Conservation (phyloP, 2,113 vertebrate species). For the Myodes glareolus region DNA sequence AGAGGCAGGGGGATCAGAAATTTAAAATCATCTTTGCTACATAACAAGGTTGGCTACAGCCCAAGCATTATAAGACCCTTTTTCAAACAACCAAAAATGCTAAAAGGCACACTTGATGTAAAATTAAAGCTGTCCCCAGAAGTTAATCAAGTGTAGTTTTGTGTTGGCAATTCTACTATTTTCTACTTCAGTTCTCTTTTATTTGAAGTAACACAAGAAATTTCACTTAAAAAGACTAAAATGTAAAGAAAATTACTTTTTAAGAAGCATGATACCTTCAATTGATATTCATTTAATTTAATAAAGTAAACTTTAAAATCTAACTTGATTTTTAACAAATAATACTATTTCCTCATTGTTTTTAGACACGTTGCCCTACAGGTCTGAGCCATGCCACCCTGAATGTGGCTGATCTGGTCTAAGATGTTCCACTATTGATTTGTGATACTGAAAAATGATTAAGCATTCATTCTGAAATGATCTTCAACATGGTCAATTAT, state of each 20-base stretch:
- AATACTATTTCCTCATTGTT: not conserved
- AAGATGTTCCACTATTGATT: not conserved
- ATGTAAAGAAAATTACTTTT: constrained; percentile 39
- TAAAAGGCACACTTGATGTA: not conserved
- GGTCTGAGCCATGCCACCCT: not conserved
- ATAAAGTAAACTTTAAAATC: constrained; percentile 13
- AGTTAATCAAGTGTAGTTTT: constrained; percentile 9
- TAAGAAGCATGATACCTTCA: constrained; percentile 32
- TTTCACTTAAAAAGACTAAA: constrained; percentile 58
- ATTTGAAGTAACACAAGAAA: constrained; percentile 38
- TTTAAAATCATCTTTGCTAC: not conserved
- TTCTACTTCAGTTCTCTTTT: constrained; percentile 55
- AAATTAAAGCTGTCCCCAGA: not conserved
- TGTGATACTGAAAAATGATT: constrained; percentile 52
- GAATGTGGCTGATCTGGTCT: not conserved
- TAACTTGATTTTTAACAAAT: constrained; percentile 3
- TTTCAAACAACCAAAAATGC: not conserved
- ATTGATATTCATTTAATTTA: constrained; percentile 44
- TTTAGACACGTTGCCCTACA: not conserved
- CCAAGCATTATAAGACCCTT: not conserved
- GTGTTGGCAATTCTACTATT: constrained; percentile 1
- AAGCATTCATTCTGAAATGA: constrained; percentile 63
- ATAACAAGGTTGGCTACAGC: not conserved
- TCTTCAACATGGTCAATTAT: constrained; percentile 49
- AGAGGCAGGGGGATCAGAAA: not conserved